A percentile compares a stretch with the other conserved stretches of the same genome.
phyloP scores from a whole-genome alignment of 2,888 invertebrate species.

The Plutella xylostella region DNA sequence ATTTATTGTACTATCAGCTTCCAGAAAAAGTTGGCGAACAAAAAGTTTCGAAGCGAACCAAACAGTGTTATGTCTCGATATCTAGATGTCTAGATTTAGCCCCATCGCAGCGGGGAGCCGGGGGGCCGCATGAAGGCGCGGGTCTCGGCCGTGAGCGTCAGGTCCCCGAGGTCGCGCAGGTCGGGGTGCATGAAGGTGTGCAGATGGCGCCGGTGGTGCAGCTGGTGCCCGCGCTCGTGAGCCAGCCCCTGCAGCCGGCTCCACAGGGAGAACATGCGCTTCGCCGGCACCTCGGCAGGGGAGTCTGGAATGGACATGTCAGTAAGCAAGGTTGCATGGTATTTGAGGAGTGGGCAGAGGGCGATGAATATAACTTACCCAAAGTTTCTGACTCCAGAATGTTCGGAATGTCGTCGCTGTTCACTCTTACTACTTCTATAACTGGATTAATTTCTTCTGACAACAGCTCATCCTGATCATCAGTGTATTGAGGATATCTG shows the following conservation, averaged over 20 bases:
- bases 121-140: slow-evolving; percentile 53
- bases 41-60: neutral
- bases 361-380: too few relatives aligned
- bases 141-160: slow-evolving; percentile 49
- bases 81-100: slow-evolving; percentile 21
- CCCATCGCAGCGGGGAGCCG: slow-evolving; percentile 59
- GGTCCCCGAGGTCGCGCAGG: slow-evolving; percentile 36
- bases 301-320: slow-evolving; percentile 14
- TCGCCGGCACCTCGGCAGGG: slow-evolving; percentile 31
- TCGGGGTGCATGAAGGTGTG: slow-evolving; percentile 52
- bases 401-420: slow-evolving; percentile 30
- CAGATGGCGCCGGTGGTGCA: slow-evolving; percentile 51
- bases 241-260: slow-evolving; percentile 54
- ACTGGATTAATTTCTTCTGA: slow-evolving; percentile 27
- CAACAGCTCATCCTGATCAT: slow-evolving; percentile 22
- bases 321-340: neutral
- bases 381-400: slow-evolving; percentile 23
- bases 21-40: neutral
- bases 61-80: neutral
- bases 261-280: slow-evolving; percentile 57
- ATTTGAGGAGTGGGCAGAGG: too few relatives aligned
- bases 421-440: slow-evolving; percentile 31
- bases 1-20: slow-evolving; percentile 56
- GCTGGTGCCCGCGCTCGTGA: slow-evolving; percentile 46
- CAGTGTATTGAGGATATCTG: slow-evolving; percentile 23